Percentiles rank a stretch among this genome's conserved stretches.
phyloP scores from a whole-genome alignment of 2,113 vertebrate genomes.

The Aythya baeri region DNA sequence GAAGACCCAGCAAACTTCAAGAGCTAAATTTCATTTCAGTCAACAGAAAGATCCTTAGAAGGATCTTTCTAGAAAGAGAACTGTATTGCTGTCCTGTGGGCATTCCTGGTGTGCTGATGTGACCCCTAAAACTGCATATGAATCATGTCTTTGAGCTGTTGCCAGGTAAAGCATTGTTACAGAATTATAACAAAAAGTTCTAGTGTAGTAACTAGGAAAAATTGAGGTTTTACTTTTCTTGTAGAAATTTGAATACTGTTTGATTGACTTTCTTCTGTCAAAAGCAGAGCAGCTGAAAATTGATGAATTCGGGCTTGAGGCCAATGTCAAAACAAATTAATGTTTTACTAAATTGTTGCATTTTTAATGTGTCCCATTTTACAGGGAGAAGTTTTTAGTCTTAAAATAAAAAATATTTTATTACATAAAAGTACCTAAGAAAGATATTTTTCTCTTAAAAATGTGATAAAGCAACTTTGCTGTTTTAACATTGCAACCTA shows the following conservation, averaged over 20 bases:
- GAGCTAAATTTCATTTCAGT: constrained; percentile 8
- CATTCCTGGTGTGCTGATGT: neutral
- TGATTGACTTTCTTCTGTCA: neutral
- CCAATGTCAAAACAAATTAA: neutral
- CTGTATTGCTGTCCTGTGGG: neutral
- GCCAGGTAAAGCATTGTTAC: neutral
- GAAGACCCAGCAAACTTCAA: neutral
- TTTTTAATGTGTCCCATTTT: neutral
- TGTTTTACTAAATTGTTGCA: constrained; percentile 1
- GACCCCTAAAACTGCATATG: neutral
- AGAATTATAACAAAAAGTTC: neutral
- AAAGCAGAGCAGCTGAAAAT: neutral
- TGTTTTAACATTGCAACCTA: neutral
- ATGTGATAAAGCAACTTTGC: neutral
- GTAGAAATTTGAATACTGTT: neutral
- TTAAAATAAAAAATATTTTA: neutral
- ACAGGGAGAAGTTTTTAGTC: neutral
- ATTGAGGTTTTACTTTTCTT: neutral
- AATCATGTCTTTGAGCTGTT: constrained; percentile 14
- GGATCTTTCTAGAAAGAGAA: neutral
- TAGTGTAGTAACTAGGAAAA: neutral
- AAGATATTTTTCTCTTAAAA: neutral
- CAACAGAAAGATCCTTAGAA: neutral
- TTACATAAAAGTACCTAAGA: neutral
- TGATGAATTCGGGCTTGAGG: neutral